Base-by-base conservation (phyloP, 2,113 vertebrate genomes). In the Macquaria australasica region DNA sequence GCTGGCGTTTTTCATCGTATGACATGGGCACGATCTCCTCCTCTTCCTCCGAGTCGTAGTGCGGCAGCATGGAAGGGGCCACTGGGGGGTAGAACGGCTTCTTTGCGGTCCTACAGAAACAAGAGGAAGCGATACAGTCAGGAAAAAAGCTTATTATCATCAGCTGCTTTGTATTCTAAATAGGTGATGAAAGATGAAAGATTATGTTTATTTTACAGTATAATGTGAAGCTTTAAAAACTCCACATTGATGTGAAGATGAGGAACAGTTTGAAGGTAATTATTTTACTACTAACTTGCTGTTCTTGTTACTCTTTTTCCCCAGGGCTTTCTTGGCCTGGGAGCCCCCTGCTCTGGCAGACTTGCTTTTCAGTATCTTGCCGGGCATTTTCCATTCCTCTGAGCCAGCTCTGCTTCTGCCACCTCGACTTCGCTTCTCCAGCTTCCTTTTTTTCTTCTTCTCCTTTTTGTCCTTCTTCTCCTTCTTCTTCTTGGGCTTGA, bases 1-100 rank as follows among this genome's bases (percentile, higher is more conserved):
- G 92, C 88, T 99, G 98, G 0, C 98, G 95, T 60, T 99, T 99
- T 89, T 99, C 98, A 0, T 99, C 98, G 0, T 99, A 99, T 0
- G 96, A 95, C 98, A 99, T 99, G 56, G 98, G 97, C 10, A 96
- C 95, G 37, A 95, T 94, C 86, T 97, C 96, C 50, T 96, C 96
- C 79, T 96, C 98, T 4, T 98, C 98, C 45, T 99, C 98, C 0
- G 98, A 99, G 82, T 99, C 98, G 4, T 97, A 99, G 60, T 97
- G 96, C 0, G 95, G 73, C 0, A 97, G 91, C 53, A 93, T 77
- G 77, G 94, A 18, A 8, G 88, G 0, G 37, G 90, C 56, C 8
- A 87, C 79, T 0, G 88, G 85, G 0, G 93, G 67, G 6, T 90
- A 86, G 70, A 72, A 93, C 1, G 91, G 77, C 85, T 97, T 97